These are phyloP conservation scores for Cichladusa arquata DNA, from an alignment of 2,113 vertebrate species.

Conservation along the genomic window DNA sequence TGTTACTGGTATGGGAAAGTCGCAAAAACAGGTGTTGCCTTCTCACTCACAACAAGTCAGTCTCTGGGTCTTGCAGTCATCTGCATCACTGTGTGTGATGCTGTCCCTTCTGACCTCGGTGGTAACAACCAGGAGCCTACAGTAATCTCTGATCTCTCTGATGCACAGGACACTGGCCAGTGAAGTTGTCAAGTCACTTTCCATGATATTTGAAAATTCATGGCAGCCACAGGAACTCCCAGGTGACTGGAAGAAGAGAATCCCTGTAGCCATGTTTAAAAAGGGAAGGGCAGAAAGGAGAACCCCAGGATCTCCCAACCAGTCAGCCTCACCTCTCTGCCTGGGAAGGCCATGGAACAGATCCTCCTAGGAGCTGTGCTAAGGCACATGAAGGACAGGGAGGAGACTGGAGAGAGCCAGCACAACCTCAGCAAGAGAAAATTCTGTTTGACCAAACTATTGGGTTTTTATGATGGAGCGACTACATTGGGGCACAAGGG, in stretches of 20 bases:
- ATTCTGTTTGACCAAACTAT: background rate
- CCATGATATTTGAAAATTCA: background rate
- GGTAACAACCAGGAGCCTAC: rapidly evolving
- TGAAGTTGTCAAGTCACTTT: background rate
- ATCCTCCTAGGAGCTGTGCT: background rate
- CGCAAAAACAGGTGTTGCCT: background rate
- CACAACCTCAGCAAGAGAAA: background rate
- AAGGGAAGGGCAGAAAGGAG: background rate
- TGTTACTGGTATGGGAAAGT: background rate
- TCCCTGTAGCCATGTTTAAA: background rate
- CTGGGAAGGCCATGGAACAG: background rate
- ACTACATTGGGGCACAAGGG: background rate
- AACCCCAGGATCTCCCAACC: background rate
- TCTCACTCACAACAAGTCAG: background rate
- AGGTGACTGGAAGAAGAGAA: background rate
- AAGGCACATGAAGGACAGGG: background rate
- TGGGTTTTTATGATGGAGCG: background rate
- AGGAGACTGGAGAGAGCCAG: background rate
- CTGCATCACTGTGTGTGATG: background rate
- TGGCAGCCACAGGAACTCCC: background rate
- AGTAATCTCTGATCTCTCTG: background rate
- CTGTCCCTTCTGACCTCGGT: background rate
- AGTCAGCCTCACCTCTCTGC: background rate
- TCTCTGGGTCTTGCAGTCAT: background rate
- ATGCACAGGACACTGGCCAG: background rate